Base-by-base conservation (phyloP, 2,888 invertebrate species). In the Escarpia spicata region DNA sequence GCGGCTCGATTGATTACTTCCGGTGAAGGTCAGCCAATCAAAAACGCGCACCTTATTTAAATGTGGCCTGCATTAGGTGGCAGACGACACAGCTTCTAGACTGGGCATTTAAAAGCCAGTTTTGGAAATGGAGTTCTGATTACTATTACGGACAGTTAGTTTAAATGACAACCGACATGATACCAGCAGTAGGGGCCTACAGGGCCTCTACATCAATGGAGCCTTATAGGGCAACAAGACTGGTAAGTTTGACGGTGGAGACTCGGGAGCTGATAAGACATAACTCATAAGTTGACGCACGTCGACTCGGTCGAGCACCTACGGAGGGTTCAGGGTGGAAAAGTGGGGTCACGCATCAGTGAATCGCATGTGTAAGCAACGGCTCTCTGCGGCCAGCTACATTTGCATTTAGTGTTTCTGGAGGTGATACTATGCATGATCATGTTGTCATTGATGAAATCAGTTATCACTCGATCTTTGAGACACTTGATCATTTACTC, bases 141-240 rank as follows among this genome's bases (percentile, higher is more conserved):
- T 75, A 75, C 19, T 75, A n/a, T 75, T 75, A 75, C 19, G 75
- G 75, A 75, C 75, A 75, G 75, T 26, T 75, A 15, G 75, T 75
- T 75, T 6, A 75, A 75, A 75, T 75, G 75, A 75, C 75, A 75
- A 75, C 75, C 75, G 26, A 75, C 75, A 6, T 75, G 75, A 75
- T 75, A 75, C 75, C 75, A 75, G 75, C 52, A 58, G 91, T 58
- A 15, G 44, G 45, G 44, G 43, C 52, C 45, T 45, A 58, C 12
- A 91, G 52, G 45, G 31, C 91, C 44, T 31, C 91, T 12, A 91
- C 52, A 91, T 45, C 91, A 44, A 52, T 58, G 31, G 91, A 58
- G 12, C 91, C 91, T 44, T 91, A 91, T 26, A 91, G 52, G 91
- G 91, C 91, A 91, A 91, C 91, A 91, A 45, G 52, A 44, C 31